Evolutionary conservation across 2,113 vertebrate genomes (phyloP), one percentile per base, ranked within the genome.

Genomic region (Cyprinodon tularosa): DNA sequence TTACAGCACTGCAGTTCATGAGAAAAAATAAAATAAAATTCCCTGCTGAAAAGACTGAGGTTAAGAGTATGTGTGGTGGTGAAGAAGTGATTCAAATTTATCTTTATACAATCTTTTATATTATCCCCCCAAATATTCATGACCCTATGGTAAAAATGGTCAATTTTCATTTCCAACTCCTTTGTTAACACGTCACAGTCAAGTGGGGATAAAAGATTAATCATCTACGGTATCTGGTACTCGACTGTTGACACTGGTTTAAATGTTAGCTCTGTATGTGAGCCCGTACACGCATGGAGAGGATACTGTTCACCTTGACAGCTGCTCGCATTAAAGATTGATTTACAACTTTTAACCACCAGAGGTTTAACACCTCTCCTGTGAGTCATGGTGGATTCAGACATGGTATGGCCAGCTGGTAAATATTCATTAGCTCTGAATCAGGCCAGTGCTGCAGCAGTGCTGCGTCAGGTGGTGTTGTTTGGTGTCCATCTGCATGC

Each of bases 381-480:
- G 42, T 75, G 85, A 86, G 76, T 38, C 39, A 4, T 12, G 68
- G 72, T 77, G 62, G 72, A 44, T 72, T 75, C 66, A 77, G 66
- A 74, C 78, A 67, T 50, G 11, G 63, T 67, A 64, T 20, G 69
- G 72, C 78, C 47, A 40, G 40, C 73, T 86, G 78, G 71, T 91
- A 82, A 93, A 93, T 93, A 93, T 93, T 92, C 84, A 93, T 90
- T 67, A 86, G 83, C 71, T 77, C 84, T 91, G 83, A 89, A 92
- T 89, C 84, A 90, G 76, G 66, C 67, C 15, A 6, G 74, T 72
- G 88, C 80, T 85, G 85, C 79, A 87, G 78, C 53, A 13, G 62
- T 73, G 83, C 74, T 68, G 74, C 78, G 80, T 81, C 72, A 83
- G 62, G 17, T 50, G 62, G 48, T 48, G 63, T 36, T 64, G 69